Percentiles rank a stretch among this genome's conserved stretches.
Conservation (phyloP, 2,113 vertebrate genomes). For the Choloepus hoffmanni region DNA sequence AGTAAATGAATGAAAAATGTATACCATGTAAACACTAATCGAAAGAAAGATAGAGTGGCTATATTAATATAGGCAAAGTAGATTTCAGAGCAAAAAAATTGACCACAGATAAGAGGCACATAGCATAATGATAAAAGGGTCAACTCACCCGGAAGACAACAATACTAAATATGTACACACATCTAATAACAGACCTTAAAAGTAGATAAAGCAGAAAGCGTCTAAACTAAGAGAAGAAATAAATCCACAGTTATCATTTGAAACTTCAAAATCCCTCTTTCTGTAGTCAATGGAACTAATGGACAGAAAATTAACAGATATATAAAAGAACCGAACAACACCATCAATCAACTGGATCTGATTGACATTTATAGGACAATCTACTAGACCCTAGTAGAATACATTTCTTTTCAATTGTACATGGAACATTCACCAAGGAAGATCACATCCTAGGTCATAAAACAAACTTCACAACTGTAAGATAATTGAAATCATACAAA, state of each 20-base stretch:
- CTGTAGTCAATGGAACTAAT: not conserved
- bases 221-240: not conserved
- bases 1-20: not conserved
- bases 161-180: not conserved
- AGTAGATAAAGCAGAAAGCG: not conserved
- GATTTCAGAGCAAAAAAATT: not conserved
- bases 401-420: not conserved
- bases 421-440: not conserved
- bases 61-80: not conserved
- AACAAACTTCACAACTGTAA: not conserved
- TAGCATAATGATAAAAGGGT: not conserved
- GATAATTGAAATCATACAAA: not conserved
- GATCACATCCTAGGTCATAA: not conserved
- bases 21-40: no score
- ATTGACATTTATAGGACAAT: not conserved
- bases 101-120: not conserved
- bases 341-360: not conserved
- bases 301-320: not conserved
- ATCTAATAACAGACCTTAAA: not conserved
- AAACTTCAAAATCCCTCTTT: not conserved
- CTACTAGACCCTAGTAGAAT: not conserved
- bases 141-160: not conserved
- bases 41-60: not conserved
- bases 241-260: no score
- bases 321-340: not conserved